Conservation (phyloP, 37 sponge, comb jelly and placozoan genomes). For the Chondrosia reniformis region DNA sequence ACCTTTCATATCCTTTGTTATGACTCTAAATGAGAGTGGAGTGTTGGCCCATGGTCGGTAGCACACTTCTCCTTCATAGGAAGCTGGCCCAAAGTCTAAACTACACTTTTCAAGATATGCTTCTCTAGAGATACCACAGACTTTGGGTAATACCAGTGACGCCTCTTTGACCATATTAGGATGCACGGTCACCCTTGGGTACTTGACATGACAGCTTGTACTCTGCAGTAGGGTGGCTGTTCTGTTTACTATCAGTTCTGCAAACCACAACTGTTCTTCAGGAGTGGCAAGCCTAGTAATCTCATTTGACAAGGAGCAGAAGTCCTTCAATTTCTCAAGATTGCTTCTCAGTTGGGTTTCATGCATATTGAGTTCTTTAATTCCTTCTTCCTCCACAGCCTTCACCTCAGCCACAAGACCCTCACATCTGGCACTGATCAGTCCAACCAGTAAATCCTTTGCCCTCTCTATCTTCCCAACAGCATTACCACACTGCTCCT, state of each 20-base stretch:
- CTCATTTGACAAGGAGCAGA: background rate
- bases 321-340: background rate
- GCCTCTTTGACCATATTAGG: background rate
- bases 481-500: background rate
- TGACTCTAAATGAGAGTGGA: background rate
- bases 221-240: background rate
- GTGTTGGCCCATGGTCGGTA: conserved; percentile 3
- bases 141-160: background rate
- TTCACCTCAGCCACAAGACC: background rate
- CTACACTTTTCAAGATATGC: background rate
- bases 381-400: background rate
- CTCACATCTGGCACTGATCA: background rate
- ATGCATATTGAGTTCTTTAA: background rate
- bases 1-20: background rate
- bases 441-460: background rate
- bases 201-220: no score
- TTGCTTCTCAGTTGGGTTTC: background rate
- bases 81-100: background rate
- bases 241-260: background rate
- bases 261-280: background rate
- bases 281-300: background rate
- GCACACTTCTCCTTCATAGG: background rate
- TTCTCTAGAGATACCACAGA: background rate
- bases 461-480: background rate
- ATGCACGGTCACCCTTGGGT: background rate